These are phyloP conservation scores for Ciconia maguari DNA, from an alignment of 2,113 vertebrate genomes.

Conservation along the genomic window DNA sequence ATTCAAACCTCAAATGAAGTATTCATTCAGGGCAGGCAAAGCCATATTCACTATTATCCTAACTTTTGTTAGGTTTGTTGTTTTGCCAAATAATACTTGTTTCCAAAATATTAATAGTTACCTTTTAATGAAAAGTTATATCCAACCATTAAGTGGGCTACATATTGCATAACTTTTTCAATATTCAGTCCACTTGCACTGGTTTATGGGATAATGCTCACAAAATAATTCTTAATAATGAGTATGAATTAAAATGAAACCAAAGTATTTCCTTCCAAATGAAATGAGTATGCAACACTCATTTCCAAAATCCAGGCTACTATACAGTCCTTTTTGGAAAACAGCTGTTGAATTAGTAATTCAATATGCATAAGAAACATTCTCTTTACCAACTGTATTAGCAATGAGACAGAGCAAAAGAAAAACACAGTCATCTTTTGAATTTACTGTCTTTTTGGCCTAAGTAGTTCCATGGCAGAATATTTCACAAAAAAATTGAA, in stretches of 20 bases:
- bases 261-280: not conserved
- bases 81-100: not conserved
- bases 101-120: not conserved
- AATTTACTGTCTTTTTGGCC: not conserved
- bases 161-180: not conserved
- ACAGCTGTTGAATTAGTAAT: not conserved
- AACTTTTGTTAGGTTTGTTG: not conserved
- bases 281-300: not conserved
- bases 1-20: not conserved
- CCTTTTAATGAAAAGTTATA: not conserved
- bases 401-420: not conserved
- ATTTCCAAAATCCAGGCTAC: not conserved
- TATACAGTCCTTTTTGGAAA: not conserved
- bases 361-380: not conserved
- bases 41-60: not conserved
- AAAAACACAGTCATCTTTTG: not conserved
- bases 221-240: not conserved
- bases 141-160: not conserved
- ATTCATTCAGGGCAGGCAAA: not conserved
- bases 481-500: not conserved
- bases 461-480: not conserved
- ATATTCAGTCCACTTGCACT: not conserved
- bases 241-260: not conserved
- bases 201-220: not conserved
- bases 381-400: not conserved